Base-by-base conservation (phyloP, 2,797 vertebrate species). In the Eospalax fontanierii region DNA sequence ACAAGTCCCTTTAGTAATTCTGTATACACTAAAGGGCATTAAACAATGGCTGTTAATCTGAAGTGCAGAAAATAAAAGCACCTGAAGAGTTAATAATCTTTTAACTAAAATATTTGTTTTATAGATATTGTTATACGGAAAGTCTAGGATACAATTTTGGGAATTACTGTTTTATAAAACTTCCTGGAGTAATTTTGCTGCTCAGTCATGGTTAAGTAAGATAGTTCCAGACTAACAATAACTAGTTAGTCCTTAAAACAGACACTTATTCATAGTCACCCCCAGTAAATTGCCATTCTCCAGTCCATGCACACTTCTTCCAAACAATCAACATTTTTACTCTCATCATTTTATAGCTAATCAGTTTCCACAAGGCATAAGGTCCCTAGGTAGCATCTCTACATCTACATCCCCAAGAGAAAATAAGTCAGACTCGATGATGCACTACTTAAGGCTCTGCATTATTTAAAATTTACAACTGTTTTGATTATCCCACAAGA, bases 401-500 rank as follows among this genome's bases (percentile, higher is more conserved):
- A 81, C 22, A 38, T 91, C 33, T 6, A 61, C 11, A 87, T 74
- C 28, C 28, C n/a, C 50, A 75, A 81, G 30, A 63, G 35, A 22
- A 54, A 68, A 87, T 40, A 73, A 21, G 40, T 35, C 38, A 91
- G 80, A 35, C 15, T 40, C 21, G 90, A 59, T 71, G 40, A 87
- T 87, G 9, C 70, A 91, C 83, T 80, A 57, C 79, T 66, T 80
- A 89, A 91, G 38, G 14, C 87, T 91, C 40, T 71, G 35, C 50
- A 94, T 43, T 95, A 38, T 91, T 95, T 95, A 95, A 95, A 82
- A 95, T 84, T 93, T 93, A 95, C 63, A 93, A 70, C 46, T 61
- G 66, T 89, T 95, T 95, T 86, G 63, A 85, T 90, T 30, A 95
- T 95, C 33, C 40, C 57, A 87, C 38, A 73, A 94, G 54, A 95